Conservation (phyloP, 2,113 vertebrate species). For the Chauna torquata region DNA sequence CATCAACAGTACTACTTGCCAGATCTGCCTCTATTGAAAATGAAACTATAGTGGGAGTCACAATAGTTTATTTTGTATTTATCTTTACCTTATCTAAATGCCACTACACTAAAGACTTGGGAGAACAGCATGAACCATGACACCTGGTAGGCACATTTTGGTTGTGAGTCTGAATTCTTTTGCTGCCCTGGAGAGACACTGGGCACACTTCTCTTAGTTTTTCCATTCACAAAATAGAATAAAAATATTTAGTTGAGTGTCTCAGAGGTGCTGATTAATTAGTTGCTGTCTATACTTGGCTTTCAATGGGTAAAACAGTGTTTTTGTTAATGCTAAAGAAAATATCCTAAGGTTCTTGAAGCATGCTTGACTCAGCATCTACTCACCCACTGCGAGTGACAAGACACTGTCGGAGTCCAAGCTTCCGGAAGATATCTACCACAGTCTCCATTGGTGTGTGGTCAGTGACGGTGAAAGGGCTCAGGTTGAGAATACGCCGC, state of each 20-base stretch:
- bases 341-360: background rate
- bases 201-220: accelerated
- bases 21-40: constrained; percentile 65
- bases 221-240: background rate
- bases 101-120: background rate
- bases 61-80: background rate
- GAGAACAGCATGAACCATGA: background rate
- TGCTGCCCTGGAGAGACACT: background rate
- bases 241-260: background rate
- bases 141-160: background rate
- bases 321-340: background rate
- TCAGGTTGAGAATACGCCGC: constrained; percentile 93
- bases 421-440: constrained; percentile 97
- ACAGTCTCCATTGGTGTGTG: constrained; percentile 99
- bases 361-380: background rate
- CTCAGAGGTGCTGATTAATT: background rate
- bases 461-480: constrained; percentile 98
- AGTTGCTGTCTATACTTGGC: background rate
- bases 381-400: constrained; percentile 95
- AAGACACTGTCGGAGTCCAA: constrained; percentile 95
- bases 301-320: background rate
- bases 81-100: background rate
- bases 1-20: constrained; percentile 15
- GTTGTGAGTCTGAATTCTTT: background rate
- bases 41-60: background rate